Conservation (phyloP, 1,140 invertebrate species). For the Onthophagus taurus region DNA sequence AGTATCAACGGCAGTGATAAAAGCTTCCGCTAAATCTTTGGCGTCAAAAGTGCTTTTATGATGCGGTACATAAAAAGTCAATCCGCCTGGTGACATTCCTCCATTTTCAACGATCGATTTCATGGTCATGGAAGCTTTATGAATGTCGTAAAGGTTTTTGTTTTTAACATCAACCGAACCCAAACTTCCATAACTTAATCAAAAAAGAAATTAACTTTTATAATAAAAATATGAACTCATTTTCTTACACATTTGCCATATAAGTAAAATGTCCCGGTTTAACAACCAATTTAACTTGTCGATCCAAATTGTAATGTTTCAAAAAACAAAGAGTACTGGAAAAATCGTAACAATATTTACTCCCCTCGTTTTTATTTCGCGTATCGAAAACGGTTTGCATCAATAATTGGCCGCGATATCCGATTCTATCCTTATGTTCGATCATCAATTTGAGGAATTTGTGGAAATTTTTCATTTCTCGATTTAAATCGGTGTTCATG, state of each 20-base stretch:
- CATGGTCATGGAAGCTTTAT: constrained; percentile 32
- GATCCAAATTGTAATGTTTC: constrained; percentile 50
- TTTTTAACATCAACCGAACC: constrained; percentile 43
- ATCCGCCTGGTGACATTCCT: constrained; percentile 48
- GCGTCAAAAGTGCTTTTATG: constrained; percentile 44
- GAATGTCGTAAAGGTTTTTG: constrained; percentile 40
- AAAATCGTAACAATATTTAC: constrained; percentile 51
- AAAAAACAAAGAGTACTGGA: constrained; percentile 54
- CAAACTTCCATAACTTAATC: constrained; percentile 39
- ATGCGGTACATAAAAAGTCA: constrained; percentile 48
- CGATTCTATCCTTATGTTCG: constrained; percentile 55
- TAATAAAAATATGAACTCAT: constrained; percentile 5
- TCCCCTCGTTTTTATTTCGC: constrained; percentile 16
- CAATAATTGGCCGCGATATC: constrained; percentile 52
- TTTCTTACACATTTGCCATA: constrained; percentile 41
- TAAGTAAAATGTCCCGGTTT: constrained; percentile 48
- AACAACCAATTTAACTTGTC: constrained; percentile 53
- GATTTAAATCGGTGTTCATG: constrained; percentile 49
- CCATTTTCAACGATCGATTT: constrained; percentile 34
- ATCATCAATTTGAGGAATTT: constrained; percentile 50
- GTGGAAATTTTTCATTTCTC: constrained; percentile 52
- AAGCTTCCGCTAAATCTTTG: constrained; percentile 46
- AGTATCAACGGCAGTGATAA: constrained; percentile 50
- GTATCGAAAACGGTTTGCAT: constrained; percentile 34
- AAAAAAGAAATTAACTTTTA: constrained; percentile 7